Percentiles rank a stretch among this genome's conserved stretches.
phyloP scores from a whole-genome alignment of 2,797 vertebrate genomes.

The Scyliorhinus canicula region DNA sequence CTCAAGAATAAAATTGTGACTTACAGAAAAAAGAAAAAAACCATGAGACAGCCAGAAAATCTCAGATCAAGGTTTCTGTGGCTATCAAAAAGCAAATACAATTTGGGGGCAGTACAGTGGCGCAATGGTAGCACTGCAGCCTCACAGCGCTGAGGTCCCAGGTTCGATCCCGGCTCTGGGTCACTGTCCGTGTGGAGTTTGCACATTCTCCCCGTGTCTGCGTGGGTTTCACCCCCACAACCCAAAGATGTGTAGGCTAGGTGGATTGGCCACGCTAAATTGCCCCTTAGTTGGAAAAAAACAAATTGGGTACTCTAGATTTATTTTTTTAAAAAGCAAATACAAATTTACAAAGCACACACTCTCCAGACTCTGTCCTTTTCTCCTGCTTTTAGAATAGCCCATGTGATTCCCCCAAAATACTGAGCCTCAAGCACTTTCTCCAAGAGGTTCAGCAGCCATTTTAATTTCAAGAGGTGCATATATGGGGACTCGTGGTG shows the following conservation, averaged over 20 bases:
- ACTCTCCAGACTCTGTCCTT: not conserved
- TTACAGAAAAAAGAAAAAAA: not conserved
- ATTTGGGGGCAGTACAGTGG: too few species aligned
- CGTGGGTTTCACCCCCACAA: too few species aligned
- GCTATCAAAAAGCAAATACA: not conserved
- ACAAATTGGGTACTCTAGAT: too few species aligned
- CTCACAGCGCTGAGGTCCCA: too few species aligned
- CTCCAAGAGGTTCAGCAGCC: not conserved
- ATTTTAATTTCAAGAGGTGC: not conserved
- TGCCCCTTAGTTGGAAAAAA: too few species aligned
- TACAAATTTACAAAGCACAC: not conserved
- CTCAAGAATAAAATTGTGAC: not conserved
- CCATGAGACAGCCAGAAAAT: not conserved
- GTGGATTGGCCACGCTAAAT: too few species aligned
- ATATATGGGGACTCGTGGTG: not conserved
- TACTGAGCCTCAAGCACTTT: not conserved
- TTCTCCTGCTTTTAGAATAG: not conserved
- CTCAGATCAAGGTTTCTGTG: not conserved
- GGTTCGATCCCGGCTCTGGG: too few species aligned
- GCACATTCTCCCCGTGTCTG: too few species aligned
- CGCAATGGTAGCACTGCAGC: too few species aligned
- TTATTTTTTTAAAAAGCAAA: too few species aligned
- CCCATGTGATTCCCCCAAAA: not conserved
- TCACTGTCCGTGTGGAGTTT: too few species aligned
- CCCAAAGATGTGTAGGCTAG: too few species aligned